These are phyloP conservation scores for Heteromormyrus szaboi DNA, from an alignment of 2,797 vertebrate species.

Conservation along the genomic window DNA sequence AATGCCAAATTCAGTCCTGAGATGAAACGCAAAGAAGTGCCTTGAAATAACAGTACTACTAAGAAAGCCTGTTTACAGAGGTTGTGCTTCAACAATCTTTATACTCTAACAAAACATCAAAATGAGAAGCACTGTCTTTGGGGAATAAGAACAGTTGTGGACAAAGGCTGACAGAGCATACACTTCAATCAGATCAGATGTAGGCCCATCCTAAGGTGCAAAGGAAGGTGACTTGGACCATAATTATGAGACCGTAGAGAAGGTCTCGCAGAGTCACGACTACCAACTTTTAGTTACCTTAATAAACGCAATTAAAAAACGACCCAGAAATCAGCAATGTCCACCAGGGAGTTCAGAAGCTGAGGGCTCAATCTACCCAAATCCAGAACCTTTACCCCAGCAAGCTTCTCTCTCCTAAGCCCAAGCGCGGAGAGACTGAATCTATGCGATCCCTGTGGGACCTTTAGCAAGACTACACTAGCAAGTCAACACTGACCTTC, in stretches of 20 bases:
- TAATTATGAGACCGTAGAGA: background rate
- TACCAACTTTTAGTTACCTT: slow-evolving; percentile 19
- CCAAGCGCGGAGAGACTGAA: background rate
- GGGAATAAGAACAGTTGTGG: background rate
- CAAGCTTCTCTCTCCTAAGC: background rate
- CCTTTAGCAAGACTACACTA: slow-evolving; percentile 8
- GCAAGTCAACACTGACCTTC: slow-evolving; percentile 21
- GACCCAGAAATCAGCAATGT: background rate
- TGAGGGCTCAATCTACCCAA: background rate
- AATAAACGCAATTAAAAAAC: slow-evolving; percentile 19
- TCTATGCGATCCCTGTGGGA: background rate
- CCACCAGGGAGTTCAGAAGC: slow-evolving; percentile 5
- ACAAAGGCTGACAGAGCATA: background rate
- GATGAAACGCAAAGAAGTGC: background rate
- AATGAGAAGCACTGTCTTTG: background rate
- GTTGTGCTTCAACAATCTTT: background rate
- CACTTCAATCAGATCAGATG: background rate
- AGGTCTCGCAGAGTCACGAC: background rate
- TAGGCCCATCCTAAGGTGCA: background rate
- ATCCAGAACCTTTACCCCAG: background rate
- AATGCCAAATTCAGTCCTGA: background rate
- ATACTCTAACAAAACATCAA: background rate
- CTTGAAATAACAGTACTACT: background rate
- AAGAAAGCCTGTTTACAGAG: background rate
- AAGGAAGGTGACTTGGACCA: slow-evolving; percentile 3